phyloP scores from a whole-genome alignment of 1,140 invertebrate species.

The Neodiprion lecontei region DNA sequence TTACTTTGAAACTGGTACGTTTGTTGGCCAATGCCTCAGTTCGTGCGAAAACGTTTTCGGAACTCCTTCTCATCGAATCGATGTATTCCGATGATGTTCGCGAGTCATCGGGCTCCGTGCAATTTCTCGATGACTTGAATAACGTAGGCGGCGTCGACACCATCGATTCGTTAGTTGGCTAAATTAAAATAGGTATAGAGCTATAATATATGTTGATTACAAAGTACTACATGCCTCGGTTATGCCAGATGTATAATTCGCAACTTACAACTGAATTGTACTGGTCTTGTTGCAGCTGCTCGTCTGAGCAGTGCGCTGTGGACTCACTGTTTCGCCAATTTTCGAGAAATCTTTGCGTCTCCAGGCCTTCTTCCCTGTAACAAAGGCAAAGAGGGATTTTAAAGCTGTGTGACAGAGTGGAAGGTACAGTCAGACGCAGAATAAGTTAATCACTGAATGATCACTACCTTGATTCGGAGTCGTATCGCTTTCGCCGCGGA shows the following conservation, averaged over 20 bases:
- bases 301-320: not conserved
- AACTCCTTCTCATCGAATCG: conserved; percentile 56
- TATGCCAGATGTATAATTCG: not conserved
- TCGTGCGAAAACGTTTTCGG: conserved; percentile 58
- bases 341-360: conserved; percentile 22
- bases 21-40: conserved; percentile 61
- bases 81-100: conserved; percentile 55
- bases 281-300: not conserved
- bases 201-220: not conserved
- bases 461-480: conserved; percentile 41
- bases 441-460: too few species aligned
- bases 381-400: not conserved
- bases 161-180: not conserved
- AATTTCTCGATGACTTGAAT: conserved; percentile 24
- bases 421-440: too few species aligned
- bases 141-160: conserved; percentile 13
- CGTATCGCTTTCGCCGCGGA: conserved; percentile 31
- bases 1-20: conserved; percentile 60
- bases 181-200: not conserved
- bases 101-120: conserved; percentile 43
- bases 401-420: not conserved
- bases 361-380: conserved; percentile 30
- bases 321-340: not conserved
- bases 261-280: not conserved
- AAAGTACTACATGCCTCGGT: not conserved